phyloP scores from a whole-genome alignment of 2,888 invertebrate species.

The Leptothorax acervorum region DNA sequence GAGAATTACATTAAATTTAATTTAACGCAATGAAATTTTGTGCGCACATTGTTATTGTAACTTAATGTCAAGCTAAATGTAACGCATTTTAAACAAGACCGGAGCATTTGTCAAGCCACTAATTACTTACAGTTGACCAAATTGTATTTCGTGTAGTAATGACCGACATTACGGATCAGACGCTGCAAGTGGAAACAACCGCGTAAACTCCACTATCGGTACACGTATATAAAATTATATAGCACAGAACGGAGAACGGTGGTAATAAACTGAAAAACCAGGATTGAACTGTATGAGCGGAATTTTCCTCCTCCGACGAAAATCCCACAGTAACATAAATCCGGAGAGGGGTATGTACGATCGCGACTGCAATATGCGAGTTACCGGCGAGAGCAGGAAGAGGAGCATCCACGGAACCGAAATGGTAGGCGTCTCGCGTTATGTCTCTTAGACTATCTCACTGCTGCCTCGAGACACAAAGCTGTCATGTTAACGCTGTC shows the following conservation, averaged over 20 bases:
- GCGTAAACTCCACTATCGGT: slow-evolving; percentile 28
- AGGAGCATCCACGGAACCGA: slow-evolving; percentile 4
- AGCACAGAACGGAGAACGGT: neutral
- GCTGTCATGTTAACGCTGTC: slow-evolving; percentile 58
- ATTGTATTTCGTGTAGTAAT: neutral
- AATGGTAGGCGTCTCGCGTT: slow-evolving; percentile 38
- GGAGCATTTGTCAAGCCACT: slow-evolving; percentile 10
- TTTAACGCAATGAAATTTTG: slow-evolving; percentile 9
- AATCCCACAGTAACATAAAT: slow-evolving; percentile 50
- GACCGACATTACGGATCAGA: slow-evolving; percentile 3
- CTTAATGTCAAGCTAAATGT: neutral
- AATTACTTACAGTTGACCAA: slow-evolving; percentile 28
- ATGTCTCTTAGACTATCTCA: slow-evolving; percentile 43
- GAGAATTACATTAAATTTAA: slow-evolving; percentile 11
- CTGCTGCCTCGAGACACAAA: slow-evolving; percentile 45
- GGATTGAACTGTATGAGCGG: slow-evolving; percentile 3
- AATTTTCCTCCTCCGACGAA: slow-evolving; percentile 34
- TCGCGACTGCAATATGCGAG: slow-evolving; percentile 44
- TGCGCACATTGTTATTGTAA: neutral
- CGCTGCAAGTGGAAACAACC: slow-evolving; percentile 17
- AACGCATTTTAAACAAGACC: slow-evolving; percentile 2
- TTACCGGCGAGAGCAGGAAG: slow-evolving; percentile 21
- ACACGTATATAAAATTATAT: slow-evolving; percentile 13
- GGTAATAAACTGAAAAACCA: slow-evolving; percentile 48
- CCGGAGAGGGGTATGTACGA: slow-evolving; percentile 3